Percentiles rank a stretch among this genome's conserved stretches.
Evolutionary conservation across 2,113 vertebrate genomes (phyloP).

Genomic region (Isichthys henryi): DNA sequence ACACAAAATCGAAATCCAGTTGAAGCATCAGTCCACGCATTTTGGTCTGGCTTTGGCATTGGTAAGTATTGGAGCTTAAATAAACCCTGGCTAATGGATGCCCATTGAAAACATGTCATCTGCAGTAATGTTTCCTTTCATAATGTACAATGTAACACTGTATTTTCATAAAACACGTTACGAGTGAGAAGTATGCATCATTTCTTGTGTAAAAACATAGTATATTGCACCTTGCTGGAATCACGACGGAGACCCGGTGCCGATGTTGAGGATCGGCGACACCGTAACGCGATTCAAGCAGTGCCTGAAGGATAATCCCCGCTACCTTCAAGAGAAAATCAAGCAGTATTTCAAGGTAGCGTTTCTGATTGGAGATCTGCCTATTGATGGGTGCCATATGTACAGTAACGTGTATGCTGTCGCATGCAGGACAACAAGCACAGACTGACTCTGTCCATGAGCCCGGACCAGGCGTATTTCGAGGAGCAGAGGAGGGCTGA

Average conservation of each 20-base stretch:
- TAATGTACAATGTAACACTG: not conserved
- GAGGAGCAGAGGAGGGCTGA: constrained; percentile 74
- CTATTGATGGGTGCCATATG: not conserved
- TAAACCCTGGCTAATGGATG: not conserved
- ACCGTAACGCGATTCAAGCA: constrained; percentile 67
- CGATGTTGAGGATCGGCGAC: constrained; percentile 71
- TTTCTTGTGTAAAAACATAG: constrained; percentile 41
- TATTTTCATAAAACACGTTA: not conserved
- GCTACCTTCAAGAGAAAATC: constrained; percentile 82
- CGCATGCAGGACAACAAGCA: constrained; percentile 72
- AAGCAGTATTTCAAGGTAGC: constrained; percentile 81
- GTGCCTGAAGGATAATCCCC: constrained; percentile 73
- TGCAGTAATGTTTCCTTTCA: not conserved
- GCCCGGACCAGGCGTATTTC: constrained; percentile 72
- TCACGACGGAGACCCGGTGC: constrained; percentile 84
- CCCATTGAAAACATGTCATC: not conserved
- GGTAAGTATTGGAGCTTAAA: constrained; percentile 57
- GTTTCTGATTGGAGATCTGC: not conserved
- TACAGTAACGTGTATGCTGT: not conserved
- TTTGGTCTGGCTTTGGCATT: constrained; percentile 82
- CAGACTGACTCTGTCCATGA: constrained; percentile 82
- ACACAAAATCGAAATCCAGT: constrained; percentile 88
- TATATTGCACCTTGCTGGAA: constrained; percentile 87
- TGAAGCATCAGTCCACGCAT: constrained; percentile 87
- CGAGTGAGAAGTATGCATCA: not conserved